Evolutionary conservation across 2,797 vertebrate genomes (phyloP).

Genomic region (Typhlichthys subterraneus): DNA sequence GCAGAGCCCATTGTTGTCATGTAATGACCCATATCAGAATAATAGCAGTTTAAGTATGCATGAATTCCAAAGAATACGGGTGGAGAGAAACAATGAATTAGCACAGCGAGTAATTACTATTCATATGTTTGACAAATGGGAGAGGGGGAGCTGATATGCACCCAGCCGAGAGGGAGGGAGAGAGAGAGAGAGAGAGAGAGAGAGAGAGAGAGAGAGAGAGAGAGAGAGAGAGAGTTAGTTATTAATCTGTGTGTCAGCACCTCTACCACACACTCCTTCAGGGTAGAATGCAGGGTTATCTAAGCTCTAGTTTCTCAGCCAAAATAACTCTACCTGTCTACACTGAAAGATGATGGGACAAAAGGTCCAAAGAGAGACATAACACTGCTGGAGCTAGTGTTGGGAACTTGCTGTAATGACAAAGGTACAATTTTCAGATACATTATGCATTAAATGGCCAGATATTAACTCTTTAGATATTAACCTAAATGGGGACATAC

Average conservation of each 20-base stretch:
- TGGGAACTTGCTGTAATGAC: neutral
- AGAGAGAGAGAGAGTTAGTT: conserved; percentile 18
- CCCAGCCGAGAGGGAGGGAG: conserved; percentile 34
- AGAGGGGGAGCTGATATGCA: conserved; percentile 50
- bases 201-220: conserved; percentile 13
- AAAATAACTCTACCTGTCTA: conserved; percentile 47
- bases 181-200: conserved; percentile 3
- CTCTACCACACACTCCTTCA: conserved; percentile 37
- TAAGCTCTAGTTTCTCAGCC: conserved; percentile 39
- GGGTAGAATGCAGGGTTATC: conserved; percentile 50
- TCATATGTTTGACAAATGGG: conserved; percentile 68
- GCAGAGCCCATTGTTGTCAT: conserved; percentile 54
- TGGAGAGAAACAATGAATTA: conserved; percentile 66
- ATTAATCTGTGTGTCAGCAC: conserved; percentile 63
- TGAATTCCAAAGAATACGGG: conserved; percentile 61
- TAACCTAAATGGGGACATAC: too few species aligned
- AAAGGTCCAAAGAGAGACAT: conserved; percentile 8
- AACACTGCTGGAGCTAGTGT: conserved; percentile 4
- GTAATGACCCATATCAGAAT: conserved; percentile 71
- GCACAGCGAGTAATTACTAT: conserved; percentile 70
- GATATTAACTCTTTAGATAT: too few species aligned
- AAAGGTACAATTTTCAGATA: conserved; percentile 4
- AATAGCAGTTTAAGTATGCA: conserved; percentile 69
- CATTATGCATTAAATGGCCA: too few species aligned
- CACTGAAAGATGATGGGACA: conserved; percentile 25